phyloP scores from a whole-genome alignment of 2,888 invertebrate species.

The Pycnomerus fuliginosus region DNA sequence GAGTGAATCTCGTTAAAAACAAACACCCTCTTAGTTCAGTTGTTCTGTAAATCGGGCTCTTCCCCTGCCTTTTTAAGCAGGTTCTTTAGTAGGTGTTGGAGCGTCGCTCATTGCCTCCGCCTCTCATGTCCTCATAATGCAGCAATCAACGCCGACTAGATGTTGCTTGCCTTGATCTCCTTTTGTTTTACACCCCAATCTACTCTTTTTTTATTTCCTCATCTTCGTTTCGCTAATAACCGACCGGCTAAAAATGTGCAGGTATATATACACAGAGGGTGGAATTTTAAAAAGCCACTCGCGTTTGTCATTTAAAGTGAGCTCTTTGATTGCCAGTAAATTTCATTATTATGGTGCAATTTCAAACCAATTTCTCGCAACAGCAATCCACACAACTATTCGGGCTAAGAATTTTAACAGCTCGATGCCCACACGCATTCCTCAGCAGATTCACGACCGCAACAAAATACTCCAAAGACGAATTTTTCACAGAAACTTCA shows the following conservation, averaged over 20 bases:
- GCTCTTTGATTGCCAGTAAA: constrained; percentile 21
- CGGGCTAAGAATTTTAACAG: constrained; percentile 47
- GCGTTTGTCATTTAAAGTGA: constrained; percentile 48
- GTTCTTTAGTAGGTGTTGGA: constrained; percentile 48
- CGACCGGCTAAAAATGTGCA: constrained; percentile 41
- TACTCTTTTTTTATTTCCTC: constrained; percentile 44
- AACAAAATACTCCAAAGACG: no score
- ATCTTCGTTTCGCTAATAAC: constrained; percentile 48
- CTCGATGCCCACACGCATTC: constrained; percentile 7
- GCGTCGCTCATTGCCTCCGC: constrained; percentile 32
- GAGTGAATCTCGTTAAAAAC: constrained; percentile 52
- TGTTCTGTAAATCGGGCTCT: constrained; percentile 48
- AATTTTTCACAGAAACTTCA: no score
- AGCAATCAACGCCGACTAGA: constrained; percentile 48
- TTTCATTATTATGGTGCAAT: constrained; percentile 12
- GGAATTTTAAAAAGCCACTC: constrained; percentile 49
- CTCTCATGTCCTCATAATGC: constrained; percentile 41
- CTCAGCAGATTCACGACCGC: neutral
- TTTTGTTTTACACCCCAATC: constrained; percentile 45
- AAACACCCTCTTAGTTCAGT: constrained; percentile 51
- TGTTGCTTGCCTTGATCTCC: constrained; percentile 42
- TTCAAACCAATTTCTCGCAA: constrained; percentile 21
- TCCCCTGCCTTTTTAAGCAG: constrained; percentile 44
- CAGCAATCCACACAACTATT: constrained; percentile 37
- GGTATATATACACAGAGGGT: constrained; percentile 41